Base-by-base conservation (phyloP, 2,888 invertebrate species). In the Aphelenchoides bicaudatus region DNA sequence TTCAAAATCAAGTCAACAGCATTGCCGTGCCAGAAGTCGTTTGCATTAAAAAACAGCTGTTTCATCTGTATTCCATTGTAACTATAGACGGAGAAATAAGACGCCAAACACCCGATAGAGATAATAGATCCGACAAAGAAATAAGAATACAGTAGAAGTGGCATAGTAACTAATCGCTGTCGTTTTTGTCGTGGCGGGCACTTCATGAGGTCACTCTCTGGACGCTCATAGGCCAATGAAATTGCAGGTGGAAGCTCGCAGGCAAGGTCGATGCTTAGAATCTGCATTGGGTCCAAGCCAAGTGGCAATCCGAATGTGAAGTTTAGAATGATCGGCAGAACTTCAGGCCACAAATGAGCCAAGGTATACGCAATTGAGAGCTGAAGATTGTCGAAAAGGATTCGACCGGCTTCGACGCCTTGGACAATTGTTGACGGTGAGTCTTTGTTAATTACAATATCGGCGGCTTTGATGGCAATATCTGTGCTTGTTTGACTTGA, bases 211-310 rank as follows among this genome's bases (percentile, higher is more conserved):
- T 59, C 48, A 28, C 48, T 23, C 29, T 59, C 59, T 16, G 47
- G 47, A 8, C 8, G n/a, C 28, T 59, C 59, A 39, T 59, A 59
- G 27, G 59, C 59, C 13, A 59, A 34, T 10, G 59, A 47, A 37
- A 59, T 56, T 4, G 59, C 59, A 2, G 59, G 59, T 4, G 59
- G 59, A n/a, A 59, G 29, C 16, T 59, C 59, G 25, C 56, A 57
- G 39, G 49, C 47, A 27, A 59, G 28, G 47, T 59, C 59, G 31
- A 59, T 56, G 38, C 48, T 57, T 10, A 59, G 38, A 46, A 59
- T 59, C 39, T 57, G 57, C 2, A 57, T 10, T 8, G 57, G 38
- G 6, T 50, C 21, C 23, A 57, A 21, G 3, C 53, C 57, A 16
- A 57, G 19, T 10, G 57, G 57, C 5, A 57, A 34, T 8, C 57